Conservation (phyloP, 2,797 vertebrate species). For the Chiloscyllium punctatum region DNA sequence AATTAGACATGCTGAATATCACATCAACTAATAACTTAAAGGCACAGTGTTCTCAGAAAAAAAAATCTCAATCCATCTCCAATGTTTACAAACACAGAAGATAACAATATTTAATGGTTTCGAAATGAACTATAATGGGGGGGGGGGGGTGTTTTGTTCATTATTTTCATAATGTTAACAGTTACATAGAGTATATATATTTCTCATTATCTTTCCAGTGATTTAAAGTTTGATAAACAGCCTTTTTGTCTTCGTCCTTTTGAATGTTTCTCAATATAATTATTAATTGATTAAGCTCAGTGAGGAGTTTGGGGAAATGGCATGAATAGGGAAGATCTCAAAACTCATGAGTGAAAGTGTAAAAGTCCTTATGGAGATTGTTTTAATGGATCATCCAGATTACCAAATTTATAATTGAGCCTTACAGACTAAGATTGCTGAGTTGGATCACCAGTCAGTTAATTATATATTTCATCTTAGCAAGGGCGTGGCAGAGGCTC, state of each 20-base stretch:
- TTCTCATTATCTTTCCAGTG: neutral
- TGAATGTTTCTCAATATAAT: neutral
- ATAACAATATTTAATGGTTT: neutral
- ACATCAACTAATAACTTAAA: neutral
- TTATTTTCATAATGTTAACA: neutral
- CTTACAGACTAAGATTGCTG: neutral
- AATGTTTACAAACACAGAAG: neutral
- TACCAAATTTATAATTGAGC: neutral
- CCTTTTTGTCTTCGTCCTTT: neutral
- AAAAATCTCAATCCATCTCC: neutral
- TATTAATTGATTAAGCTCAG: neutral
- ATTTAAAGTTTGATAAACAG: neutral
- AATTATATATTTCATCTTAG: neutral
- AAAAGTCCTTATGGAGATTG: neutral
- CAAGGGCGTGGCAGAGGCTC: neutral
- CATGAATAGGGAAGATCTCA: neutral
- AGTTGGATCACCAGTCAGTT: neutral
- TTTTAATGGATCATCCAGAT: neutral
- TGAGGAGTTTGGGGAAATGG: neutral
- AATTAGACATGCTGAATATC: neutral
- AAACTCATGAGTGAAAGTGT: neutral
- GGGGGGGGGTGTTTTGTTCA: neutral
- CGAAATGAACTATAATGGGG: neutral
- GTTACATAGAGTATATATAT: no score
- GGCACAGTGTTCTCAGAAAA: neutral